Percentiles rank a stretch among this genome's conserved stretches.
Evolutionary conservation across 2,888 invertebrate genomes (phyloP).

Genomic region (Heliconius ismenius): DNA sequence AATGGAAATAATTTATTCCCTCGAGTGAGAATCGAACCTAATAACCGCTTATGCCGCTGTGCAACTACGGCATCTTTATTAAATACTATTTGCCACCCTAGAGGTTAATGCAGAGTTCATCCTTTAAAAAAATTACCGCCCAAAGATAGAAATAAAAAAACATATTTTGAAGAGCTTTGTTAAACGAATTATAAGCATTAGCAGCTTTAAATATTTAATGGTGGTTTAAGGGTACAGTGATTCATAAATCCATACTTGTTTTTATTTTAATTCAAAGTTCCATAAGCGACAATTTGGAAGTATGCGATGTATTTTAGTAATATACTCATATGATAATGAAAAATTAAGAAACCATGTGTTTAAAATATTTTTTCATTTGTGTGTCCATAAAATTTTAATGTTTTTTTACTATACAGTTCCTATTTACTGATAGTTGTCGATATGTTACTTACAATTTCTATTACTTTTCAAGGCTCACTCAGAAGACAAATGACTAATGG

Average conservation of each 20-base stretch:
- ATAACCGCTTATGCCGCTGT: background rate
- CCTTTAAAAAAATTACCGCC: background rate
- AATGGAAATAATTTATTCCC: background rate
- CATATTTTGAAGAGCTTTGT: background rate
- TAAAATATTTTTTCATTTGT: background rate
- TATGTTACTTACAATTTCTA: slow-evolving; percentile 4
- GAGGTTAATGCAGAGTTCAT: background rate
- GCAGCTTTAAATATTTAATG: background rate
- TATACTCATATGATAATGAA: background rate
- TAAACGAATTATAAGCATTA: background rate
- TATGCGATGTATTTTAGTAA: slow-evolving; percentile 12
- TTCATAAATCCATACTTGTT: background rate
- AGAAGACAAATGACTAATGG: background rate
- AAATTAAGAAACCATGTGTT: slow-evolving; percentile 21
- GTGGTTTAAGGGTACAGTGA: background rate
- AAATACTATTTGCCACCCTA: background rate
- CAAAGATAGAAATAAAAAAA: background rate
- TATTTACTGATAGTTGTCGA: background rate
- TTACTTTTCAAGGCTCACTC: background rate
- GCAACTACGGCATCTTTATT: background rate
- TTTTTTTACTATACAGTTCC: background rate
- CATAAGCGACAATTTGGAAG: background rate
- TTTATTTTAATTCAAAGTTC: background rate
- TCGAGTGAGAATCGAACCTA: background rate
- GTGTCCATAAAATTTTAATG: background rate